A percentile compares a stretch with the other conserved stretches of the same genome.
phyloP scores from a whole-genome alignment of 2,888 invertebrate genomes.

The Callinectes sapidus region DNA sequence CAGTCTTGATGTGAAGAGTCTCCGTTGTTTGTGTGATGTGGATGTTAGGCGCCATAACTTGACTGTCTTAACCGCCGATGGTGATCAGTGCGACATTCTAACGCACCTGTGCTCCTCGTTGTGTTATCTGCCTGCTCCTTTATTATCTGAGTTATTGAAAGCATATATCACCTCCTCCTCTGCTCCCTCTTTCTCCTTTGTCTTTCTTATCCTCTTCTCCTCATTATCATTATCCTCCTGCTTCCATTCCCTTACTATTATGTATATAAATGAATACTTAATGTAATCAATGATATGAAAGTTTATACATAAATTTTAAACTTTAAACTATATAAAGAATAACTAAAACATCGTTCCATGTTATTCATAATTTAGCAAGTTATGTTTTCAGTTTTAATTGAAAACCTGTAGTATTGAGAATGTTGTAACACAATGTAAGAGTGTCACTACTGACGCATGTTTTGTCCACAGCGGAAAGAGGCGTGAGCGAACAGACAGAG shows the following conservation, averaged over 20 bases:
- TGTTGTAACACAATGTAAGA: neutral
- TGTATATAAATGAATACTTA: too few species aligned
- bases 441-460: neutral
- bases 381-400: neutral
- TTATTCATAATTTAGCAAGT: neutral
- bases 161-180: neutral
- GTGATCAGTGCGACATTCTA: neutral
- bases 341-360: too few species aligned
- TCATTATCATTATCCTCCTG: neutral
- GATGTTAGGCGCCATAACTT: neutral
- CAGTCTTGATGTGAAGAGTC: neutral
- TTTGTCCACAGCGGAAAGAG: neutral
- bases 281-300: too few species aligned
- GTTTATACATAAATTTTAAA: too few species aligned
- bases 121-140: too few species aligned
- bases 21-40: neutral
- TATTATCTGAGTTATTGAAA: too few species aligned
- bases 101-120: neutral
- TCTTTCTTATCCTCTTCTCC: neutral
- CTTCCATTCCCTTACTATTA: too few species aligned
- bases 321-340: too few species aligned
- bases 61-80: neutral
- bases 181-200: neutral
- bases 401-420: neutral
- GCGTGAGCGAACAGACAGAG: conserved; percentile 43